Conservation (phyloP, 2,888 invertebrate species). For the Hymenopus coronatus region DNA sequence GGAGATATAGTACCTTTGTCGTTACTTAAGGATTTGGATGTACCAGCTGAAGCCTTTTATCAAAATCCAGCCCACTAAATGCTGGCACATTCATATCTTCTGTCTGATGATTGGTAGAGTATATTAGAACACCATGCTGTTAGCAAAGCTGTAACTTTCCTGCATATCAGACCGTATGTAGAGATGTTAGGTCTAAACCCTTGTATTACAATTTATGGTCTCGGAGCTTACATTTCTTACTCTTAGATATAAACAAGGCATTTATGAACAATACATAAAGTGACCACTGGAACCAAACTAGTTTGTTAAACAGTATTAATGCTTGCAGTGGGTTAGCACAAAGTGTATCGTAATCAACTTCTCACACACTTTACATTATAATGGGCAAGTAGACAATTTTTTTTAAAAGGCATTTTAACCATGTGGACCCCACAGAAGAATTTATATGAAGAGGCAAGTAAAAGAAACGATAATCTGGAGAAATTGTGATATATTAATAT, state of each 20-base stretch:
- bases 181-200: constrained; percentile 1
- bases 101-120: constrained; percentile 12
- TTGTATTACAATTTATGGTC: constrained; percentile 12
- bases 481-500: not conserved
- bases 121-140: constrained; percentile 20
- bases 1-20: not conserved
- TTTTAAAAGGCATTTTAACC: not conserved
- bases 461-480: not conserved
- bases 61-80: not conserved
- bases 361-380: not conserved
- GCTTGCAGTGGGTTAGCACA: not conserved
- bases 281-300: constrained; percentile 8
- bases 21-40: not conserved
- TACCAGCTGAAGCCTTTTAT: not conserved
- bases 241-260: not conserved
- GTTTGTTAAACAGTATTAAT: not conserved
- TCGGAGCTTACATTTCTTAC: constrained; percentile 8
- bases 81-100: constrained; percentile 26
- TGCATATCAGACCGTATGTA: constrained; percentile 21
- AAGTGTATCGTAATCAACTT: not conserved
- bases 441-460: not conserved
- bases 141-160: constrained; percentile 26
- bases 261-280: not conserved
- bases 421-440: not conserved
- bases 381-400: not conserved